phyloP scores from a whole-genome alignment of 2,888 invertebrate genomes.

The Onchidella celtica region DNA sequence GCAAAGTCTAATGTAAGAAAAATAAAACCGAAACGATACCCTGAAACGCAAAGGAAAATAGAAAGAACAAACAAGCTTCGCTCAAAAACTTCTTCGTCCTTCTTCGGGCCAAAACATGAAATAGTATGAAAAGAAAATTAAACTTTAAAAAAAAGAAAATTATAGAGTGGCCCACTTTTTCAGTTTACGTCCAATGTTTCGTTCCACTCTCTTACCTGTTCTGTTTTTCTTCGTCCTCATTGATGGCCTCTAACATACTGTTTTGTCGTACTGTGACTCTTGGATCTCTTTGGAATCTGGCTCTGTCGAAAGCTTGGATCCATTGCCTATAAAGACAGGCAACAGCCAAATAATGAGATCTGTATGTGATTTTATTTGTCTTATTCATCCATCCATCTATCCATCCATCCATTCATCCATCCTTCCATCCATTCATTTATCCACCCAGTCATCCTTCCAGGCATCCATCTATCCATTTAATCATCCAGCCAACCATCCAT shows the following conservation, averaged over 20 bases:
- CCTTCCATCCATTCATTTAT: not conserved
- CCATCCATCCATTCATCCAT: not conserved
- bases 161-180: too few species aligned
- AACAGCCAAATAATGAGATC: too few species aligned
- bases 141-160: too few species aligned
- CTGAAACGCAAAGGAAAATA: too few species aligned
- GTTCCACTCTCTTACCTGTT: not conserved
- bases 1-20: too few species aligned
- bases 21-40: too few species aligned
- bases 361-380: too few species aligned
- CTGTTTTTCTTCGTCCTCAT: not conserved
- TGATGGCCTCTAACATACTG: not conserved
- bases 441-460: not conserved
- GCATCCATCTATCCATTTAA: conserved; percentile 15
- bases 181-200: not conserved
- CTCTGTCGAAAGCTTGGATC: not conserved
- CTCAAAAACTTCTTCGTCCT: too few species aligned
- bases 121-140: too few species aligned
- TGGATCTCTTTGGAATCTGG: not conserved
- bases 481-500: too few species aligned
- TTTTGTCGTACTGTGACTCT: not conserved
- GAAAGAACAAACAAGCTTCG: too few species aligned
- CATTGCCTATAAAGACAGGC: not conserved
- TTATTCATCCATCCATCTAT: not conserved
- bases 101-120: too few species aligned